Evolutionary conservation across 23 tunicate species (phyloP).

Genomic region (Oikopleura albicans): DNA sequence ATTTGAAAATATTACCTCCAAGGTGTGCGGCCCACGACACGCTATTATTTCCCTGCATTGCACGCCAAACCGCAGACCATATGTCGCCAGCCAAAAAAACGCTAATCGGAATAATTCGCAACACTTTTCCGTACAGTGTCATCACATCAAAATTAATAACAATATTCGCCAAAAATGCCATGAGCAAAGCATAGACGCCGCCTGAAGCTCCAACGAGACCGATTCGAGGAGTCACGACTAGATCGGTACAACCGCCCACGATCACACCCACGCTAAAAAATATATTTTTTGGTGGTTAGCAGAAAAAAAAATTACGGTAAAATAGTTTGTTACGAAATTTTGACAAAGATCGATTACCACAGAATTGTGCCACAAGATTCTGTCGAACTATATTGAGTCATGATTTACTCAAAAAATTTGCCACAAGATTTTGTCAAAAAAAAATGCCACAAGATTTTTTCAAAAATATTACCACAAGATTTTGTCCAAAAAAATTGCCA

Average conservation of each 20-base stretch:
- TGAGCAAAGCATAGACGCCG: slow-evolving; percentile 61
- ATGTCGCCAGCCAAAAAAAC: neutral
- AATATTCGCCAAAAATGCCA: slow-evolving; percentile 69
- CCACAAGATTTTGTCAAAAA: too few species aligned
- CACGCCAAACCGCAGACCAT: neutral
- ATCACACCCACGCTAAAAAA: too few species aligned
- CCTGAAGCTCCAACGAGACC: slow-evolving; percentile 87
- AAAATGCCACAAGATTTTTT: too few species aligned
- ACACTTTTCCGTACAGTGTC: neutral
- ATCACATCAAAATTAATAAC: slow-evolving; percentile 21
- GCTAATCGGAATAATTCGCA: neutral
- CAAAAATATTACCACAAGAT: too few species aligned
- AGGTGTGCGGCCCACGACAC: neutral
- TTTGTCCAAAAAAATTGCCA: too few species aligned
- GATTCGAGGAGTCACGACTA: slow-evolving; percentile 20
- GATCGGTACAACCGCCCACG: slow-evolving; percentile 22
- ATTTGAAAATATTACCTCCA: neutral
- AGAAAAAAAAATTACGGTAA: too few species aligned
- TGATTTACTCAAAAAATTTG: too few species aligned
- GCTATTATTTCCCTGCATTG: neutral
- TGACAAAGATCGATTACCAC: too few species aligned
- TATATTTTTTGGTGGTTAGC: slow-evolving; percentile 32
- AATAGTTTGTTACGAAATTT: too few species aligned
- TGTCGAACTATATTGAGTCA: too few species aligned
- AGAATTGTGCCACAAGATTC: too few species aligned